Evolutionary conservation across 2,113 vertebrate genomes (phyloP).

Genomic region (Jacana jacana): DNA sequence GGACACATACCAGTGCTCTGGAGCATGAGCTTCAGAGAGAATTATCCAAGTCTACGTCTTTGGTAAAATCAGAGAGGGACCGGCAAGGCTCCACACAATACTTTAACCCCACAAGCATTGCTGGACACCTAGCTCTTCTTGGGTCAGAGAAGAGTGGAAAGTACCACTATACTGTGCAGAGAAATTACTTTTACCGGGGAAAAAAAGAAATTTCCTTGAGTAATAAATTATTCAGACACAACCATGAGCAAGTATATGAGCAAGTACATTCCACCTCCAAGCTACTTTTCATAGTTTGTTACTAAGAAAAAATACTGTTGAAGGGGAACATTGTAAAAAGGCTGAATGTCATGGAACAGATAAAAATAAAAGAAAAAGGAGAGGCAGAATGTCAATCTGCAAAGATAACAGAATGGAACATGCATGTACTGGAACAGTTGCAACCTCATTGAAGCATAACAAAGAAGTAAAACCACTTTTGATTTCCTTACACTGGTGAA

Average conservation of each 20-base stretch:
- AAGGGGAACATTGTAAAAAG: neutral
- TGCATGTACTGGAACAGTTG: constrained; percentile 22
- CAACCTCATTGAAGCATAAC: constrained; percentile 14
- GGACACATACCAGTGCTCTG: neutral
- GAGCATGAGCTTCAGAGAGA: neutral
- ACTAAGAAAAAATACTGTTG: neutral
- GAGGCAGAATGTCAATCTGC: neutral
- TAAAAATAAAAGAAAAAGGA: neutral
- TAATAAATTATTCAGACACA: neutral
- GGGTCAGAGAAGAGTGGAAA: neutral
- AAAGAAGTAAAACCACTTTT: constrained; percentile 39
- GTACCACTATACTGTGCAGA: neutral
- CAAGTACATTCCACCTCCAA: neutral
- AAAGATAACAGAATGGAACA: constrained; percentile 56
- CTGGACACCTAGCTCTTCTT: neutral
- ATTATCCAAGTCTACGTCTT: neutral
- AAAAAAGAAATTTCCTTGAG: neutral
- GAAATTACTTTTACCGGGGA: neutral
- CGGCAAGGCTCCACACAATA: neutral
- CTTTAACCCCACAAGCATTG: neutral
- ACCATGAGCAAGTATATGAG: neutral
- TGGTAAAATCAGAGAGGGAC: accelerated
- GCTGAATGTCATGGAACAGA: constrained; percentile 1
- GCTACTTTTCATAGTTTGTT: neutral
- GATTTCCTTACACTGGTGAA: constrained; percentile 32